Evolutionary conservation across 2,113 vertebrate species (phyloP).

Genomic region (Rhinogobius similis): DNA sequence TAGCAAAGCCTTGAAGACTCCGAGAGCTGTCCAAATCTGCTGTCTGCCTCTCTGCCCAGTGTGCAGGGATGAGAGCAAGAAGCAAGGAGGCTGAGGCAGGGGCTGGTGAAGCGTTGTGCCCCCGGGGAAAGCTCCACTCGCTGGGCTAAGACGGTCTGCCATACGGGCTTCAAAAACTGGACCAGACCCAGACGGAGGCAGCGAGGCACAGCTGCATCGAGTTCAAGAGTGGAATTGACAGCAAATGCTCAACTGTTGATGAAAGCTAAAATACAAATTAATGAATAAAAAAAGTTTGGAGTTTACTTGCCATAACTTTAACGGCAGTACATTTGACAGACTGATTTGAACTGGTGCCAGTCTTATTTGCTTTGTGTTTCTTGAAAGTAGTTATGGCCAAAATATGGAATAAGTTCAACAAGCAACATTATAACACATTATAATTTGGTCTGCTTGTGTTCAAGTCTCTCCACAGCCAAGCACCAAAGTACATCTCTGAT

Average conservation of each 20-base stretch:
- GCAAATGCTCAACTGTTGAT: conserved; percentile 30
- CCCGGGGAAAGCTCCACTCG: conserved; percentile 33
- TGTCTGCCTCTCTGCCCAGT: conserved; percentile 47
- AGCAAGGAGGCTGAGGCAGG: conserved; percentile 10
- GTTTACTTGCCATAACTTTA: too few relatives aligned
- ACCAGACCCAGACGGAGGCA: conserved; percentile 28
- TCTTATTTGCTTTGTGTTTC: background rate
- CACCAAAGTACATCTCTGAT: too few relatives aligned
- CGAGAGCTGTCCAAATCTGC: conserved; percentile 53
- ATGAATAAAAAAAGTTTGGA: background rate
- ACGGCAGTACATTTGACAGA: background rate
- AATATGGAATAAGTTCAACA: too few relatives aligned
- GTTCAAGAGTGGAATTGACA: conserved; percentile 25
- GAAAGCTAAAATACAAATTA: background rate
- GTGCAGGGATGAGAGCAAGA: conserved; percentile 24
- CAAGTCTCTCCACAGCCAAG: too few relatives aligned
- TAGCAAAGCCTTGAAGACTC: conserved; percentile 61
- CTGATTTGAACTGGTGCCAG: background rate
- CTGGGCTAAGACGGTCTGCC: conserved; percentile 46
- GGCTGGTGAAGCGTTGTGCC: conserved; percentile 24
- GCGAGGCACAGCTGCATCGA: conserved; percentile 48
- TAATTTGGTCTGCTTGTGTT: too few relatives aligned
- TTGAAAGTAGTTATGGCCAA: background rate
- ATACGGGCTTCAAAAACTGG: conserved; percentile 43
- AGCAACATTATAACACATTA: too few relatives aligned